phyloP scores from a whole-genome alignment of 2,888 invertebrate species.

The Keiferia lycopersicella region DNA sequence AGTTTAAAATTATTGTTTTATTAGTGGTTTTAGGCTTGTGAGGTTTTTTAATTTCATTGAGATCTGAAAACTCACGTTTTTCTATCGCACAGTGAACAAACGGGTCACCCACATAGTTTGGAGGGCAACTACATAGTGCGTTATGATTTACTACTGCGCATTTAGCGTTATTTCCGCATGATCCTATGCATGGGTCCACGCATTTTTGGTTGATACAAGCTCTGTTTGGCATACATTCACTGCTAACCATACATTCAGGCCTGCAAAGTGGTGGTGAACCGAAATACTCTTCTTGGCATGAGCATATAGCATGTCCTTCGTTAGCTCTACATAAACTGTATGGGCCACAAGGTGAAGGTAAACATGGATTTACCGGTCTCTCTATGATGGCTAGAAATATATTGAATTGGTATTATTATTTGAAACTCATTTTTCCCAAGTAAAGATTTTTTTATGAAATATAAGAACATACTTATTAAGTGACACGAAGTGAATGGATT shows the following conservation, averaged over 20 bases:
- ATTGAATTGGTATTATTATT: conserved; percentile 22
- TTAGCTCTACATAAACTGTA: conserved; percentile 88
- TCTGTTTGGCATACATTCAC: conserved; percentile 90
- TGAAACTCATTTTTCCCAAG: not conserved
- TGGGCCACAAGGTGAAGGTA: conserved; percentile 88
- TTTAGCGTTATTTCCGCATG: conserved; percentile 90
- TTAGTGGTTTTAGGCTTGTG: conserved; percentile 27
- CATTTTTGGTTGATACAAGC: conserved; percentile 91
- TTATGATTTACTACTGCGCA: conserved; percentile 93
- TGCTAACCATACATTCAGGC: conserved; percentile 91
- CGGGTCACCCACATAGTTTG: conserved; percentile 90
- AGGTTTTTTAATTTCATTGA: not conserved
- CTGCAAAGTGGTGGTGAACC: conserved; percentile 90
- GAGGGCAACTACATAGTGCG: conserved; percentile 90
- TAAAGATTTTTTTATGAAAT: not conserved
- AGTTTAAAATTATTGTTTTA: conserved; percentile 1
- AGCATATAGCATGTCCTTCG: conserved; percentile 89
- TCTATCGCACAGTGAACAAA: conserved; percentile 86
- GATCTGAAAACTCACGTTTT: conserved; percentile 81
- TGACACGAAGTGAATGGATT: conserved; percentile 90
- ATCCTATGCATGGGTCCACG: conserved; percentile 89
- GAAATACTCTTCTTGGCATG: conserved; percentile 88
- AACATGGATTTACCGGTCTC: conserved; percentile 77
- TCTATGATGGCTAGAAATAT: conserved; percentile 59
- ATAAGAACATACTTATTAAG: conserved; percentile 56